A percentile compares a stretch with the other conserved stretches of the same genome.
phyloP scores from a whole-genome alignment of 2,113 vertebrate genomes.

The Peucedramus taeniatus region DNA sequence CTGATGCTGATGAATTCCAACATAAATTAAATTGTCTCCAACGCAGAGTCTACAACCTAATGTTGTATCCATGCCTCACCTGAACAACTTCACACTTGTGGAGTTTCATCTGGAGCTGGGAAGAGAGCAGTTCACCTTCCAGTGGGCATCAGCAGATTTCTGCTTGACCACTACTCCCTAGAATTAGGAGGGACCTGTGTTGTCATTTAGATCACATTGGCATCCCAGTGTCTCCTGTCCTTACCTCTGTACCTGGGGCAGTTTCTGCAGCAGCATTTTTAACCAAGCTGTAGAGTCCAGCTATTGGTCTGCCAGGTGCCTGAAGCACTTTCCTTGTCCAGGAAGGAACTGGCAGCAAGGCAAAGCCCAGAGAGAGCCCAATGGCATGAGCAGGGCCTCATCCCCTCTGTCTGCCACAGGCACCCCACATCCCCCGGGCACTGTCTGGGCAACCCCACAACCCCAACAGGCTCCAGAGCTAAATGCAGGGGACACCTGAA shows the following conservation, averaged over 20 bases:
- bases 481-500: neutral
- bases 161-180: neutral
- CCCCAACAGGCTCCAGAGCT: neutral
- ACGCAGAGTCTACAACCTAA: neutral
- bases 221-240: neutral
- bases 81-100: neutral
- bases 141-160: neutral
- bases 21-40: neutral
- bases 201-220: neutral
- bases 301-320: neutral
- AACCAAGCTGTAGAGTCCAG: neutral
- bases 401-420: neutral
- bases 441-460: neutral
- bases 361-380: neutral
- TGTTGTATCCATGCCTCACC: neutral
- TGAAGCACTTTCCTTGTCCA: neutral
- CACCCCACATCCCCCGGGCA: neutral
- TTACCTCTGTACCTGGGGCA: neutral
- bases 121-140: neutral
- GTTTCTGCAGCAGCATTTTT: neutral
- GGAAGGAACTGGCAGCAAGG: neutral
- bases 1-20: neutral
- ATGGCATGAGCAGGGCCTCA: neutral
- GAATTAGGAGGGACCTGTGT: neutral
- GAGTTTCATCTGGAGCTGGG: neutral